Conservation (phyloP, 2,797 vertebrate genomes). For the Tokudaia muenninki region DNA sequence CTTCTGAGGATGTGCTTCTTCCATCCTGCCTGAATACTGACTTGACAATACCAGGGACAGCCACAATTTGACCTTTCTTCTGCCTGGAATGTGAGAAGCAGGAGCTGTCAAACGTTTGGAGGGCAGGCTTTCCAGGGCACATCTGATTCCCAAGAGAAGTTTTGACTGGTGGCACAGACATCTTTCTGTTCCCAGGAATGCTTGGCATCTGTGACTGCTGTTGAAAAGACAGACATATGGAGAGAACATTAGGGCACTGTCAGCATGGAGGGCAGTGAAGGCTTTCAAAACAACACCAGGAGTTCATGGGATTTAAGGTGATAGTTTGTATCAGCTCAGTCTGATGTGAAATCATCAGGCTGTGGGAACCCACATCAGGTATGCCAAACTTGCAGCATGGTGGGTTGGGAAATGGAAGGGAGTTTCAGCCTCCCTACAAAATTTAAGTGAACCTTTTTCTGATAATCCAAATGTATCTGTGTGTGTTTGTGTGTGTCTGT, state of each 20-base stretch:
- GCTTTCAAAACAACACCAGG: neutral
- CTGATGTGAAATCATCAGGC: neutral
- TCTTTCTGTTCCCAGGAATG: neutral
- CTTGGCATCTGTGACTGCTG: neutral
- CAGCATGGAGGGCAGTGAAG: neutral
- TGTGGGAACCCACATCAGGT: neutral
- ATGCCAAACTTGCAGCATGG: neutral
- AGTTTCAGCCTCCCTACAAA: neutral
- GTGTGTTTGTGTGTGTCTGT: no score
- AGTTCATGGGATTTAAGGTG: neutral
- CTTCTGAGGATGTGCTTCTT: neutral
- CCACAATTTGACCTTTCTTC: no score
- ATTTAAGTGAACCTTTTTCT: neutral
- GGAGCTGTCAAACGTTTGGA: no score
- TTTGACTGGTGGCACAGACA: no score
- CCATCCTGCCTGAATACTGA: neutral
- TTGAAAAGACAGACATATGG: neutral
- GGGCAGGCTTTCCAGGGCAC: neutral
- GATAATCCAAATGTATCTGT: neutral
- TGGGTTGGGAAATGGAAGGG: neutral
- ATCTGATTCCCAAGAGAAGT: neutral
- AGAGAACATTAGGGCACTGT: neutral
- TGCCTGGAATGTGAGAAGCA: neutral
- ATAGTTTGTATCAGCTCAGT: neutral
- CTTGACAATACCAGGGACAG: no score